These are phyloP conservation scores for Macrocentrus cingulum DNA, from an alignment of 1,140 invertebrate genomes.

Conservation along the genomic window DNA sequence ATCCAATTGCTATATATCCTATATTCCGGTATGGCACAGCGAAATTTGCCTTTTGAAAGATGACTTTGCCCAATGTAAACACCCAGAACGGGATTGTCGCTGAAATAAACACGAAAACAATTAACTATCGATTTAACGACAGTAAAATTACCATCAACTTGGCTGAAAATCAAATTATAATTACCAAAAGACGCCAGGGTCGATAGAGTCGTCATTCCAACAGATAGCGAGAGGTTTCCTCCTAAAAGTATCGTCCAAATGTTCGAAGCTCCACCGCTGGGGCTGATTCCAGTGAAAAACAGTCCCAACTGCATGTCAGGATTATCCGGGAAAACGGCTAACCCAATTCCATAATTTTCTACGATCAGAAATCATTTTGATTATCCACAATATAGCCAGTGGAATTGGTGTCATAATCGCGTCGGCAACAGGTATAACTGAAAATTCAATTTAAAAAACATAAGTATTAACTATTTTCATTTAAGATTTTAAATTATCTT, in stretches of 20 bases:
- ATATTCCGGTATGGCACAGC: slow-evolving; percentile 82
- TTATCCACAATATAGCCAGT: slow-evolving; percentile 64
- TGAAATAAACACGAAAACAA: slow-evolving; percentile 54
- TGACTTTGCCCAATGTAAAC: slow-evolving; percentile 83
- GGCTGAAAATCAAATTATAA: slow-evolving; percentile 29
- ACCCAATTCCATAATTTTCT: slow-evolving; percentile 60
- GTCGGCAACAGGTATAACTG: slow-evolving; percentile 83
- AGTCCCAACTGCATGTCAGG: slow-evolving; percentile 79
- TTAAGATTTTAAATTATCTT: slow-evolving; percentile 26
- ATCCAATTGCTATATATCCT: slow-evolving; percentile 69
- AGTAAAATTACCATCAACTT: slow-evolving; percentile 8
- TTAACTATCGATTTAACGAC: slow-evolving; percentile 13
- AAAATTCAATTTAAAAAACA: slow-evolving; percentile 40
- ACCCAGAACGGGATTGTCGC: slow-evolving; percentile 95
- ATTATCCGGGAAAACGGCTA: slow-evolving; percentile 70
- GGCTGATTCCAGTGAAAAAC: slow-evolving; percentile 89
- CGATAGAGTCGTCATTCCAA: slow-evolving; percentile 91
- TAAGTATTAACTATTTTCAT: not conserved
- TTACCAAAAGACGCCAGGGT: slow-evolving; percentile 82
- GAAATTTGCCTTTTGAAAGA: slow-evolving; percentile 73
- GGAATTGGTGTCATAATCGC: slow-evolving; percentile 94
- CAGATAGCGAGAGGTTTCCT: slow-evolving; percentile 86
- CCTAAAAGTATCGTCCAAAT: slow-evolving; percentile 88
- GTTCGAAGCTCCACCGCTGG: slow-evolving; percentile 93
- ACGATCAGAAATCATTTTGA: slow-evolving; percentile 41